phyloP scores from a whole-genome alignment of 2,797 vertebrate species.

The Sciurus vulgaris region DNA sequence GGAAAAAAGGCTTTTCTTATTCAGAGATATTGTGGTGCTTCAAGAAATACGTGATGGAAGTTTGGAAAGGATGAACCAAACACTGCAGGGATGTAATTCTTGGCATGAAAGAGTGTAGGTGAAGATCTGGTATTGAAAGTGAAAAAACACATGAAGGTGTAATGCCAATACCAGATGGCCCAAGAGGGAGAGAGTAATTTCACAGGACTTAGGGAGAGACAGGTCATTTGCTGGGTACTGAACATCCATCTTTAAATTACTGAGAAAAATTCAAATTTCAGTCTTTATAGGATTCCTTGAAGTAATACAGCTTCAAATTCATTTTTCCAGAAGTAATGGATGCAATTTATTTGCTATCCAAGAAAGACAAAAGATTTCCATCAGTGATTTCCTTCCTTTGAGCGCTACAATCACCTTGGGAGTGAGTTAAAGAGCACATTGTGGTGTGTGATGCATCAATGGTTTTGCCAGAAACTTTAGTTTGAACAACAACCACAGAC shows the following conservation, averaged over 20 bases:
- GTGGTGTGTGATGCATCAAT: neutral
- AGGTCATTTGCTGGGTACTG: neutral
- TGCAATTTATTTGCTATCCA: neutral
- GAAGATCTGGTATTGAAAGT: neutral
- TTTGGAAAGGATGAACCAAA: neutral
- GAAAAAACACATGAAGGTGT: neutral
- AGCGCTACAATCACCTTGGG: neutral
- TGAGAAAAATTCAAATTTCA: conserved; percentile 3
- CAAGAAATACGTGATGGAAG: neutral
- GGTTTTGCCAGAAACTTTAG: neutral
- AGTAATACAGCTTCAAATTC: neutral
- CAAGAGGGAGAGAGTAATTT: neutral
- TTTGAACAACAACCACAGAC: neutral
- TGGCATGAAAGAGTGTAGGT: neutral
- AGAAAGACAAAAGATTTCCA: neutral
- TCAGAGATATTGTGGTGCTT: neutral
- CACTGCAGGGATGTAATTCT: neutral
- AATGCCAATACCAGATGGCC: conserved; percentile 40
- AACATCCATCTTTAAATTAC: neutral
- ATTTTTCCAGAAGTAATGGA: neutral
- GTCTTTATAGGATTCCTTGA: neutral
- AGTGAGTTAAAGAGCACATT: neutral
- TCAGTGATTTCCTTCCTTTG: neutral
- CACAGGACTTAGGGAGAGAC: neutral
- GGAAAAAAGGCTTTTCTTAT: neutral